These are phyloP conservation scores for Parapristionchus giblindavisi DNA, from an alignment of 2,888 invertebrate species.

Conservation along the genomic window DNA sequence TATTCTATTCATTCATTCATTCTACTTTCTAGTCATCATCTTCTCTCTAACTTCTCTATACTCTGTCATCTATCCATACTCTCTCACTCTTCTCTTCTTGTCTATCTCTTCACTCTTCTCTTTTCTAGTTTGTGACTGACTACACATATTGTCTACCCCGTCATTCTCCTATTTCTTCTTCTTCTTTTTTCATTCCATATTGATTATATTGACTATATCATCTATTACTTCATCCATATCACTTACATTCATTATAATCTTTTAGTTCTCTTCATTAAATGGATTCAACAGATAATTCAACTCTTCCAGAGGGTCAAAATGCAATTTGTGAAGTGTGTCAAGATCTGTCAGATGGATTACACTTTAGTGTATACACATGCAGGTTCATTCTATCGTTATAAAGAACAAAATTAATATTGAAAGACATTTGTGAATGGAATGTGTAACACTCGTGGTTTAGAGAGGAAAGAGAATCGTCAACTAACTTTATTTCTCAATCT, in stretches of 20 bases:
- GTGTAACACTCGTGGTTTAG: background rate
- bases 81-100: background rate
- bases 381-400: constrained; percentile 4
- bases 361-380: constrained; percentile 38
- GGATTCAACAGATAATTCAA: too few relatives aligned
- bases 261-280: background rate
- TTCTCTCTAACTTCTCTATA: background rate
- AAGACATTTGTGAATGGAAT: background rate
- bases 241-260: background rate
- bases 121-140: background rate
- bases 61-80: background rate
- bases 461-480: background rate
- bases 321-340: constrained; percentile 36
- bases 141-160: too few relatives aligned
- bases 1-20: background rate
- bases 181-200: background rate
- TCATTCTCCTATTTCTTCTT: background rate
- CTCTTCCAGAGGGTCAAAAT: constrained; percentile 22
- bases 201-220: constrained; percentile 15
- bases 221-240: background rate
- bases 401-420: background rate
- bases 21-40: background rate
- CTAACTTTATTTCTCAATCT: background rate
- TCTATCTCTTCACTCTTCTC: background rate
- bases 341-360: constrained; percentile 35